Conservation (phyloP, 2,113 vertebrate species). For the Lepus europaeus region DNA sequence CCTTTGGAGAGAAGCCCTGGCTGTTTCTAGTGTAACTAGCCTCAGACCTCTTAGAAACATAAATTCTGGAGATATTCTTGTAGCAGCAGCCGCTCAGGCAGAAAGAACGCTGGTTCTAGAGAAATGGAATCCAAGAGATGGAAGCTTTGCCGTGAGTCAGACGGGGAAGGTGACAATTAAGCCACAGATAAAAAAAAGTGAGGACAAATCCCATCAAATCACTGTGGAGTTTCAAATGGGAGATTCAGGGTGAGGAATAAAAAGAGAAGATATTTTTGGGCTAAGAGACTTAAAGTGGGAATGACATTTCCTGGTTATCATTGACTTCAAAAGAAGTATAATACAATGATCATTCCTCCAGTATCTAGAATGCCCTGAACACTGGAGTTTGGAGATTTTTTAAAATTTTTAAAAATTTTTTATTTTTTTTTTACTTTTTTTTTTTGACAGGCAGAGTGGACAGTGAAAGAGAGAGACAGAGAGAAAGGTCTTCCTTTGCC, state of each 20-base stretch:
- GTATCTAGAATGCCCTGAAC: neutral
- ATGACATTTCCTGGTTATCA: constrained; percentile 10
- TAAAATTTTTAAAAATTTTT: no score
- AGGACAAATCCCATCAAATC: neutral
- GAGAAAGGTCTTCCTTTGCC: no score
- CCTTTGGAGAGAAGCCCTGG: neutral
- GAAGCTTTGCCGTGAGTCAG: constrained; percentile 22
- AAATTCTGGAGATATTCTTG: constrained; percentile 4
- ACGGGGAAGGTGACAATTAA: constrained; percentile 34
- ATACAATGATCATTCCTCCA: neutral
- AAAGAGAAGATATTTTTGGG: neutral
- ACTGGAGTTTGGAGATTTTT: neutral
- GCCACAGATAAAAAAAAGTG: constrained; percentile 24
- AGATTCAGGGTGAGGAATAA: neutral
- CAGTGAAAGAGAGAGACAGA: no score
- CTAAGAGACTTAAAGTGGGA: constrained; percentile 24
- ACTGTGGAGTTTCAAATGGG: neutral
- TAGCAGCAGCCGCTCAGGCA: constrained; percentile 24
- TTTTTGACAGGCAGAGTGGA: no score
- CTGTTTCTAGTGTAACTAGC: neutral
- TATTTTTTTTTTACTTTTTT: no score
- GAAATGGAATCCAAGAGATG: constrained; percentile 15
- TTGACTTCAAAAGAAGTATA: neutral
- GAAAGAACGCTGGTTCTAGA: neutral
- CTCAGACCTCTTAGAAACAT: neutral